Conservation (phyloP, 2,888 invertebrate species). For the Dyspetes luteomarginatus region DNA sequence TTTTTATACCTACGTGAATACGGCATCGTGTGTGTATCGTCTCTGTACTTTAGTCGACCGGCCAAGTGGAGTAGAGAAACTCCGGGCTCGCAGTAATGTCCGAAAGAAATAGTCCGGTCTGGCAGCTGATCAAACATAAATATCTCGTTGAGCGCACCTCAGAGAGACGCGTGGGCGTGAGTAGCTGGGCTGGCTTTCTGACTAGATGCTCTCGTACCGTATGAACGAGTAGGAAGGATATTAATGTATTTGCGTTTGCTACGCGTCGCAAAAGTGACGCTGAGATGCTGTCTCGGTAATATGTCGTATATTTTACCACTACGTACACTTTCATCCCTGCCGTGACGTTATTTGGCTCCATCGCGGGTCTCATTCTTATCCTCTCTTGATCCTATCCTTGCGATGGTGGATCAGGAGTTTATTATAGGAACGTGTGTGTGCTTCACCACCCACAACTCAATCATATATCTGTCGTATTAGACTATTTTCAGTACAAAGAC, state of each 20-base stretch:
- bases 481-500: constrained; percentile 12
- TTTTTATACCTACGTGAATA: too few species aligned
- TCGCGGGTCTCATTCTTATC: background rate
- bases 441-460: background rate
- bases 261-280: constrained; percentile 51
- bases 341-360: constrained; percentile 6
- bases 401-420: constrained; percentile 47
- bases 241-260: constrained; percentile 80
- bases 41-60: too few species aligned
- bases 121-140: constrained; percentile 81
- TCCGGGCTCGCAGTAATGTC: background rate
- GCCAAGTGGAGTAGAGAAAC: constrained; percentile 15
- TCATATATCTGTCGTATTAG: background rate
- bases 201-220: constrained; percentile 8
- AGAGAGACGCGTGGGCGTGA: constrained; percentile 61
- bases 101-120: constrained; percentile 64
- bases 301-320: constrained; percentile 27
- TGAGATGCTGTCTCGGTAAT: constrained; percentile 5
- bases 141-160: constrained; percentile 69
- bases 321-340: constrained; percentile 25
- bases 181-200: constrained; percentile 19
- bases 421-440: constrained; percentile 21
- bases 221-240: constrained; percentile 42
- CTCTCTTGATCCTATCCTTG: constrained; percentile 39
- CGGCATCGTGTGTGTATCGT: too few species aligned